Percentiles rank a stretch among this genome's conserved stretches.
Evolutionary conservation across 2,797 vertebrate genomes (phyloP).

Genomic region (Kryptolebias ocellatus): DNA sequence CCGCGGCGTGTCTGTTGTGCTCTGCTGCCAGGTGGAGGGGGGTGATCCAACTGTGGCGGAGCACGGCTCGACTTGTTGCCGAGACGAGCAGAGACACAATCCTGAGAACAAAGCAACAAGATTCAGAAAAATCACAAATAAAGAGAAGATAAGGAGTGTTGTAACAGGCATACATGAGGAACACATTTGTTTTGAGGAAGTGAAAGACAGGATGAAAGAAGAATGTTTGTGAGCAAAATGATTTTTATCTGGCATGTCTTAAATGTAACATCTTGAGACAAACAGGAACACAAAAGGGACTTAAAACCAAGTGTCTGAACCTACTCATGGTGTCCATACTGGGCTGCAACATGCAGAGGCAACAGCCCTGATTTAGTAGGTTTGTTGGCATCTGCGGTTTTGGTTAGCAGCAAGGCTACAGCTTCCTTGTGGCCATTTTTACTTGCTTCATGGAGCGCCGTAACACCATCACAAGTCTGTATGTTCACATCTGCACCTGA

Average conservation of each 20-base stretch:
- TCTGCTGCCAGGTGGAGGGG: constrained; percentile 94
- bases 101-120: constrained; percentile 70
- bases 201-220: no score
- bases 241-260: not conserved
- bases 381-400: constrained; percentile 93
- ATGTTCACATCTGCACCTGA: constrained; percentile 91
- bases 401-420: constrained; percentile 86
- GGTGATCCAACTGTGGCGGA: constrained; percentile 90
- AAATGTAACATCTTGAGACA: constrained; percentile 65
- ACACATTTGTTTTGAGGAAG: no score
- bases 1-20: constrained; percentile 83
- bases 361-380: constrained; percentile 86
- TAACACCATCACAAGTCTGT: constrained; percentile 87
- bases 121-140: not conserved
- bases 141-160: no score
- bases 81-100: constrained; percentile 91
- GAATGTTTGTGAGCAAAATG: not conserved
- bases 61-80: constrained; percentile 87
- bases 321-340: constrained; percentile 90
- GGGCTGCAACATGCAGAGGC: constrained; percentile 91
- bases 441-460: constrained; percentile 91
- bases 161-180: no score
- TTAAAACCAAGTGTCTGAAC: constrained; percentile 36
- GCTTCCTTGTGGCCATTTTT: constrained; percentile 86
- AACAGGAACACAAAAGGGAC: constrained; percentile 84